Evolutionary conservation across 2,113 vertebrate species (phyloP).

Genomic region (Serilophus lunatus): DNA sequence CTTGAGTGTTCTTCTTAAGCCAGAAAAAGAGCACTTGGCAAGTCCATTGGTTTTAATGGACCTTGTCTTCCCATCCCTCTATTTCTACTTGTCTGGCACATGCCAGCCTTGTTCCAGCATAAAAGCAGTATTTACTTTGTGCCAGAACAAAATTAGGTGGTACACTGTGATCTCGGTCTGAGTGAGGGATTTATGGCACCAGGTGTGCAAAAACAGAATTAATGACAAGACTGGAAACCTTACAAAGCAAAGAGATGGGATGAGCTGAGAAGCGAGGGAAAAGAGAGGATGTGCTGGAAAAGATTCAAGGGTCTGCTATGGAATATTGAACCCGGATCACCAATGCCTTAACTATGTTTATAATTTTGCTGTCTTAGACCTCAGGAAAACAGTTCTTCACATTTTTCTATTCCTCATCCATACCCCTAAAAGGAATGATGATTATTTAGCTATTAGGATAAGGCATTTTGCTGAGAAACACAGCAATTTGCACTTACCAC

Average conservation of each 20-base stretch:
- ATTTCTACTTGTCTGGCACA: neutral
- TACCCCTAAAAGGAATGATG: neutral
- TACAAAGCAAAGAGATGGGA: neutral
- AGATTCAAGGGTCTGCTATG: neutral
- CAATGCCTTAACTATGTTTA: neutral
- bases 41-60: neutral
- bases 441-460: neutral
- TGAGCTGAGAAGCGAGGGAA: neutral
- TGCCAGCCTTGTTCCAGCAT: neutral
- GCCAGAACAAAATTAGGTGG: neutral
- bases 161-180: neutral
- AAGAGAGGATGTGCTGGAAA: neutral
- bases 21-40: neutral
- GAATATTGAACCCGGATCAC: neutral
- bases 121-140: neutral
- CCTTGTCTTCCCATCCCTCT: neutral
- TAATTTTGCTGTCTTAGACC: neutral
- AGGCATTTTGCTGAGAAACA: neutral
- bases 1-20: neutral
- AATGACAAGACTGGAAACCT: neutral
- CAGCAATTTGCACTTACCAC: neutral
- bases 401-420: neutral
- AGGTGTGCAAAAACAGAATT: neutral
- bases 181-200: neutral
- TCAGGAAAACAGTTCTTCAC: neutral